These are phyloP conservation scores for Sepiola atlantica DNA, from an alignment of 2,888 invertebrate genomes.

Conservation along the genomic window DNA sequence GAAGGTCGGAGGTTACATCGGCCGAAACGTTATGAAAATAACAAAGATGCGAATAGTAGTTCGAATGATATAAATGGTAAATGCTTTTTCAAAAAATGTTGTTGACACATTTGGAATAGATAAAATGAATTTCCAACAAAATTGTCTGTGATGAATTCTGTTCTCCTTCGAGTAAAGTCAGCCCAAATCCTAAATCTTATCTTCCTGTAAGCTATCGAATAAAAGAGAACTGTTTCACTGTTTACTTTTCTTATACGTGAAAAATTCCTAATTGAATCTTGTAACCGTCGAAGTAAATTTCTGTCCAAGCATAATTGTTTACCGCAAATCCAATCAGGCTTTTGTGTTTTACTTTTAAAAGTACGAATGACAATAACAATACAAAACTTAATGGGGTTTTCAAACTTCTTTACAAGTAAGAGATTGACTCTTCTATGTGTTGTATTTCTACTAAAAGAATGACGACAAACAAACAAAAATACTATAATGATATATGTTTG, in stretches of 20 bases:
- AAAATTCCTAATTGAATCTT: slow-evolving; percentile 20
- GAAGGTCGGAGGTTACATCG: no score
- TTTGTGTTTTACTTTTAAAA: background rate
- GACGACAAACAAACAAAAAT: no score
- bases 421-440: background rate
- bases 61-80: background rate
- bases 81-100: background rate
- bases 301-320: background rate
- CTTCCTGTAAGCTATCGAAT: background rate
- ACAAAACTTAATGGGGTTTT: background rate
- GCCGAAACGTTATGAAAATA: no score
- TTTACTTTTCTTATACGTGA: background rate
- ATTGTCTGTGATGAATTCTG: background rate
- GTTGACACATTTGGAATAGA: background rate
- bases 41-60: no score
- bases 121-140: background rate
- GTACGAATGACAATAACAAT: background rate
- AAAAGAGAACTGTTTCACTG: background rate
- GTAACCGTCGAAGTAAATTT: background rate
- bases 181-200: background rate
- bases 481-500: no score
- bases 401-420: background rate
- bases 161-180: background rate
- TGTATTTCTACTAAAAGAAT: no score
- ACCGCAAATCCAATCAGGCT: background rate